Base-by-base conservation (phyloP, 1,140 invertebrate species). In the Drosophila gunungcola region DNA sequence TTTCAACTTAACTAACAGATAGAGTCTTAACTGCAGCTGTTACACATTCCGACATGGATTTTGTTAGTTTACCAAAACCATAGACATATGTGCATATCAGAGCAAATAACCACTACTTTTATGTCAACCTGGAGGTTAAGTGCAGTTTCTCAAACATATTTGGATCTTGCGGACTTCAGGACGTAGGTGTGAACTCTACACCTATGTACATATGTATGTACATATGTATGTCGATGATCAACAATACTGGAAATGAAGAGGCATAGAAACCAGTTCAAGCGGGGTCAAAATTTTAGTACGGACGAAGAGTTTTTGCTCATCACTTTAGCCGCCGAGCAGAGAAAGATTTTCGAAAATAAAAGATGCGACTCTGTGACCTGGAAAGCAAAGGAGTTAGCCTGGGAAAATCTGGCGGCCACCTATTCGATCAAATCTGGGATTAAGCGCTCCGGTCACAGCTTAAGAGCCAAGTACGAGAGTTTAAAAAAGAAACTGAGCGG, bases 231-330 rank as follows among this genome's bases (percentile, higher is more conserved):
- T 32, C 5, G 29, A 5, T 32, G 29, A 32, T 32, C 29, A 32
- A 6, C 29, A 32, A 32, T 9, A 16, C n/a, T 54, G 16, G 4
- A 54, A 41, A 39, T 54, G 56, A 25, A 36, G 9, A 72, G 46
- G 1, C 45, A 58, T 27, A 32, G 43, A 4, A 55, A 62, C 43
- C 25, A 43, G 16, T 25, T 25, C 16, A 51, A 51, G 49, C 13
- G 49, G 9, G 49, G 29, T 11, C 49, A 51, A 21, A 77, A 77
- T 16, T 78, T 77, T 4, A 43, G 49, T 2, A 38, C 39, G 0
- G 54, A 72, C 9, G 73, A 78, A 34, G 65, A 78, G n/a, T 10
- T 34, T 11, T 51, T 57, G 5, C 65, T 77, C 2, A 48, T 68
- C 11, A 34, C 61, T 10, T 32, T 78, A 1, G 48, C 46, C 1